A percentile compares a stretch with the other conserved stretches of the same genome.
Evolutionary conservation across 2,797 vertebrate genomes (phyloP).

Genomic region (Chaetodon trifasciatus): DNA sequence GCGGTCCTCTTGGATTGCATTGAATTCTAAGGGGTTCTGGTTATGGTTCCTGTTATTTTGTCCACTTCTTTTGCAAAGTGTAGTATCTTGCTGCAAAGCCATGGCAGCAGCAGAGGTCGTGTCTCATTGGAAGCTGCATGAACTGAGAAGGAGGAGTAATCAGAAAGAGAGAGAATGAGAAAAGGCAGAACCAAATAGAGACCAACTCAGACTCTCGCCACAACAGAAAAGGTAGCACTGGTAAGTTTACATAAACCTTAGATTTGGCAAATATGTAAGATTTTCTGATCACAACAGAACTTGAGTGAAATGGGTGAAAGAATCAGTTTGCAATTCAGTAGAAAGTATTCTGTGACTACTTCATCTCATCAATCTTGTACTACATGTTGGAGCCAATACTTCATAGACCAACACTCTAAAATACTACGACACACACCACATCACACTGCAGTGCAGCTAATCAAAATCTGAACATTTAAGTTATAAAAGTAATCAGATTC

Average conservation of each 20-base stretch:
- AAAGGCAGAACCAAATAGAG: not conserved
- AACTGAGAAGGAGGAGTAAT: constrained; percentile 38
- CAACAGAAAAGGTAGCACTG: constrained; percentile 25
- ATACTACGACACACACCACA: not conserved
- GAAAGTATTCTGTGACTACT: not conserved
- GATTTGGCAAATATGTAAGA: not conserved
- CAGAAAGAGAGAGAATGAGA: not conserved
- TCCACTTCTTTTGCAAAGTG: not conserved
- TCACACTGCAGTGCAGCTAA: not conserved
- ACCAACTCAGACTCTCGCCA: not conserved
- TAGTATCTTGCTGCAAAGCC: not conserved
- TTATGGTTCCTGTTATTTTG: not conserved
- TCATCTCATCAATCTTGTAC: not conserved
- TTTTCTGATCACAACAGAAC: not conserved
- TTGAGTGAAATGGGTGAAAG: not conserved
- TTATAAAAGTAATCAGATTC: not conserved
- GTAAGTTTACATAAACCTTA: constrained; percentile 24
- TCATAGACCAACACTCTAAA: not conserved
- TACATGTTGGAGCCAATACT: not conserved
- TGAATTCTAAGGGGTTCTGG: not conserved
- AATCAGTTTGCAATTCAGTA: not conserved
- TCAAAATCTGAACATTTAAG: not conserved
- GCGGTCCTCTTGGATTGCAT: not conserved
- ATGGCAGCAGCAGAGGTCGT: not conserved
- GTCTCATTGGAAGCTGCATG: constrained; percentile 28